Percentiles rank a stretch among this genome's conserved stretches.
These are phyloP conservation scores for Hoplias malabaricus DNA, from an alignment of 2,113 vertebrate species.

Conservation along the genomic window DNA sequence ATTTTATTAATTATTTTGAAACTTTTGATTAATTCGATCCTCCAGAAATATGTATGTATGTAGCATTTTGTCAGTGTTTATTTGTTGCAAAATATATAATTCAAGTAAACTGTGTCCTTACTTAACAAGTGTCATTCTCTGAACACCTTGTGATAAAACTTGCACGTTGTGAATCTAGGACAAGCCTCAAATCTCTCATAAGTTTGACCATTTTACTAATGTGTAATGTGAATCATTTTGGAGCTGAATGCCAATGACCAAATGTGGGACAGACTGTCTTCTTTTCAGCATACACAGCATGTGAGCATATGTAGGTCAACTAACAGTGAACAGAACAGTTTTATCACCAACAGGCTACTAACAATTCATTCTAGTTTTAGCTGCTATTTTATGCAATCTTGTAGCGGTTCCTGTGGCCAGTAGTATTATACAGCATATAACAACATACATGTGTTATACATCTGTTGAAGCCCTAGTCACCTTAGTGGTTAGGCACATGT, in stretches of 20 bases:
- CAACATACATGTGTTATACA: too few relatives aligned
- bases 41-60: neutral
- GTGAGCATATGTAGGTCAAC: constrained; percentile 34
- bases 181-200: neutral
- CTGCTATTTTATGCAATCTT: neutral
- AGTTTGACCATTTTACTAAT: constrained; percentile 1
- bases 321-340: neutral
- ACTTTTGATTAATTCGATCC: neutral
- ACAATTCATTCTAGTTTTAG: neutral
- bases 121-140: neutral
- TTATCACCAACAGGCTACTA: neutral
- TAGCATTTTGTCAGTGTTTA: neutral
- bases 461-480: neutral
- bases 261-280: constrained; percentile 51
- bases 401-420: neutral
- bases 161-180: neutral
- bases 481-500: too few relatives aligned
- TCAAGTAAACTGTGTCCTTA: neutral
- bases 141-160: neutral
- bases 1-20: neutral
- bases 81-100: neutral
- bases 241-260: constrained; percentile 3
- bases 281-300: constrained; percentile 25
- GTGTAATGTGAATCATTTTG: neutral
- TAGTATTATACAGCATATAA: neutral